Base-by-base conservation (phyloP, 2,888 invertebrate genomes). In the Drosophila anomelani region DNA sequence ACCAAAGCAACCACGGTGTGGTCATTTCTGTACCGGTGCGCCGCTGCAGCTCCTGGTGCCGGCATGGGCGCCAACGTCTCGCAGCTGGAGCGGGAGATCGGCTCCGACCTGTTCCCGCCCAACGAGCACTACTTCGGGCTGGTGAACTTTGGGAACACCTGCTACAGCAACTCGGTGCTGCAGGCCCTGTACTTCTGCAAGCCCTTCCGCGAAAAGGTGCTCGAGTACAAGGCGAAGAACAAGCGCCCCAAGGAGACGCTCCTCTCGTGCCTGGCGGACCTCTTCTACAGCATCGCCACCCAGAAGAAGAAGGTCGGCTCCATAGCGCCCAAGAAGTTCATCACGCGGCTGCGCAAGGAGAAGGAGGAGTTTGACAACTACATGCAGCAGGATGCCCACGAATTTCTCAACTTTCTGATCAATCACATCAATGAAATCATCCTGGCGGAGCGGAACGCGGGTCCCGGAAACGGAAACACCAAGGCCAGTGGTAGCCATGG, bases 341-440 rank as follows among this genome's bases (percentile, higher is more conserved):
- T 99, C 91, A 98, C 99, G 80, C 95, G 99, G 89, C 94, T 99
- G 91, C 95, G 99, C 90, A 99, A 99, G 94, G 99, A 99, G 94
- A 99, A 99, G 94, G 99, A 98, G 94, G 96, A 98, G 92, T 99
- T 99, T 94, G 99, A 99, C 93, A 99, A 99, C 93, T 99, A 99
- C 91, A 98, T 99, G 97, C 99, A 99, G 93, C 99, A 99, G 93
- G 99, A 99, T 95, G 99, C 99, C 55, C 99, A 99, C 92, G 99
- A 99, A 93, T 99, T 99, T 94, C 95, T 99, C 77, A 99, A 99
- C 93, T 99, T 99, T 93, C 94, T 99, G 76, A 97, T 99, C 78
- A 99, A 99, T 93, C 98, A 98, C 91, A 98, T 99, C 90, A 98
- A 98, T 93, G 99, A 99, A 94, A 98, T 98, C 88, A 97, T 99